A percentile compares a stretch with the other conserved stretches of the same genome.
Evolutionary conservation across 1,140 invertebrate species (phyloP).

Genomic region (Zaprionus ornatus): DNA sequence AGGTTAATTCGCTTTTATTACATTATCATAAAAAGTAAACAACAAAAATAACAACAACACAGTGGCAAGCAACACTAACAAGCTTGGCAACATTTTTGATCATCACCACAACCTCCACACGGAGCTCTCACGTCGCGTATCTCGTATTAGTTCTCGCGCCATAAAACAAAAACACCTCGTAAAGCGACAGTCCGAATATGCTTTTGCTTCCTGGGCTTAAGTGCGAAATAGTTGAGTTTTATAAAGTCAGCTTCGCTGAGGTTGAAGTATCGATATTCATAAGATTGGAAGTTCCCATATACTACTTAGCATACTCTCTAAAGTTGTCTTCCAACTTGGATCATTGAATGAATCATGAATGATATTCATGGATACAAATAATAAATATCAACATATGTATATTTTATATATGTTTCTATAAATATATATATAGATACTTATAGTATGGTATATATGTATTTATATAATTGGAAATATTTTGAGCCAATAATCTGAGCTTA

Average conservation of each 20-base stretch:
- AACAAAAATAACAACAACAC: slow-evolving; percentile 22
- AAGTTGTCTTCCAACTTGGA: too few relatives aligned
- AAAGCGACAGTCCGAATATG: slow-evolving; percentile 3
- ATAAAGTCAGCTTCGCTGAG: neutral
- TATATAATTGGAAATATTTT: too few relatives aligned
- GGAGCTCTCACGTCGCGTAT: neutral
- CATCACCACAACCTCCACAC: slow-evolving; percentile 53
- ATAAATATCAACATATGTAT: too few relatives aligned
- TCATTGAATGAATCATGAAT: too few relatives aligned
- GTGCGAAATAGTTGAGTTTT: neutral
- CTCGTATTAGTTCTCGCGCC: slow-evolving; percentile 1
- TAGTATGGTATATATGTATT: too few relatives aligned
- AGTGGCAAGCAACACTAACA: slow-evolving; percentile 45
- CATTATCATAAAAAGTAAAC: slow-evolving; percentile 79
- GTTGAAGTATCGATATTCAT: neutral
- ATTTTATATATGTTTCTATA: too few relatives aligned
- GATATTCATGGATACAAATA: too few relatives aligned
- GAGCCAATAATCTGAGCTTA: too few relatives aligned
- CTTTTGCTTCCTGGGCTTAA: neutral
- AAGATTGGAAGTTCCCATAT: neutral
- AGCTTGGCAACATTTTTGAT: slow-evolving; percentile 57
- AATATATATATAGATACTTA: too few relatives aligned
- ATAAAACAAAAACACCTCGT: slow-evolving; percentile 8
- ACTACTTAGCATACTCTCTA: too few relatives aligned
- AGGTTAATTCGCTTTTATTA: slow-evolving; percentile 83